Evolutionary conservation across 2,113 vertebrate genomes (phyloP).

Genomic region (Oreochromis spilurus): DNA sequence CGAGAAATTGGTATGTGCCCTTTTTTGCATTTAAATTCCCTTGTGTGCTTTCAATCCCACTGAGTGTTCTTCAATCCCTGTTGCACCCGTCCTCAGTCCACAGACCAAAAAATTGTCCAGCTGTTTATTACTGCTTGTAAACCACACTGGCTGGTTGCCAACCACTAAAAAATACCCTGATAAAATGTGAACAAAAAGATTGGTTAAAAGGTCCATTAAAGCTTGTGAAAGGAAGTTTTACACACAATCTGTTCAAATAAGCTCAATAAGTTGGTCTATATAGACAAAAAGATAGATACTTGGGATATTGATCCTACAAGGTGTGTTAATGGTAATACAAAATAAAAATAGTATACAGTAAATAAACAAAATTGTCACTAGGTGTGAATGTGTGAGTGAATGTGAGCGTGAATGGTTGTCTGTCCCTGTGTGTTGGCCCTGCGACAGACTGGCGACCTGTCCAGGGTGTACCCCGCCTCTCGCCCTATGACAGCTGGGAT

Average conservation of each 20-base stretch:
- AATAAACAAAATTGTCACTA: too few species aligned
- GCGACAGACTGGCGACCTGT: too few species aligned
- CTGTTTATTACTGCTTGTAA: neutral
- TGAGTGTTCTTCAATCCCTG: neutral
- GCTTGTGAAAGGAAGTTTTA: neutral
- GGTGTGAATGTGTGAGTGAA: too few species aligned
- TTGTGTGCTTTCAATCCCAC: neutral
- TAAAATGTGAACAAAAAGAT: neutral
- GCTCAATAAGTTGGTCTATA: neutral
- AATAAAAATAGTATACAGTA: neutral
- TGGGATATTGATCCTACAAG: neutral
- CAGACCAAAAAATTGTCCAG: neutral
- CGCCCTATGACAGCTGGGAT: too few species aligned
- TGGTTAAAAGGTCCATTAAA: neutral
- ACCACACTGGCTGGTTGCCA: neutral
- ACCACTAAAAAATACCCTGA: neutral
- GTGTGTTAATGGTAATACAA: neutral
- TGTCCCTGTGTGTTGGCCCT: too few species aligned
- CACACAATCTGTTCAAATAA: neutral
- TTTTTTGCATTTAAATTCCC: neutral
- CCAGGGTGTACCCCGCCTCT: too few species aligned
- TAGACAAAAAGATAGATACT: neutral
- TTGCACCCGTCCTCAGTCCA: neutral
- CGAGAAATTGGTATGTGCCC: neutral
- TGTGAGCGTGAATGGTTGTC: too few species aligned